Conservation (phyloP, 2,888 invertebrate genomes). For the Meganola albula region DNA sequence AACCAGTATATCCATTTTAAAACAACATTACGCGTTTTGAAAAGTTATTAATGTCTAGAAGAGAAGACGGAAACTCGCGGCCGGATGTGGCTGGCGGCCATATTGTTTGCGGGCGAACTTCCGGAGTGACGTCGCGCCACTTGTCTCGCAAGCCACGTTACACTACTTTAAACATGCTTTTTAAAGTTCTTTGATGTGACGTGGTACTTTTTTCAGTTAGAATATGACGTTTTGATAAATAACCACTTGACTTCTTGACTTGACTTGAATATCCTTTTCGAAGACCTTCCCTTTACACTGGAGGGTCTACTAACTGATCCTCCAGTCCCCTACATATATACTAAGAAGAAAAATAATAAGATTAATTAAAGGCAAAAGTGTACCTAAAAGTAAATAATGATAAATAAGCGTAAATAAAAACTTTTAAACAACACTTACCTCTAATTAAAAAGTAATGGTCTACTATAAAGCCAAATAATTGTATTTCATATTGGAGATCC, state of each 20-base stretch:
- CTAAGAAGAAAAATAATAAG: too few relatives aligned
- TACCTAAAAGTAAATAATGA: too few relatives aligned
- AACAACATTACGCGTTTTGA: slow-evolving; percentile 34
- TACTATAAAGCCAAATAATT: slow-evolving; percentile 48
- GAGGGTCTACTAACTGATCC: too few relatives aligned
- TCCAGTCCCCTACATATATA: too few relatives aligned
- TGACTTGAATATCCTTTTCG: too few relatives aligned
- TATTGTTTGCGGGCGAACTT: slow-evolving; percentile 58
- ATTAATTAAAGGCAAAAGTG: too few relatives aligned
- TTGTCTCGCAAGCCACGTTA: slow-evolving; percentile 39
- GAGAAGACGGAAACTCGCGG: slow-evolving; percentile 40
- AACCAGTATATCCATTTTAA: slow-evolving; percentile 27
- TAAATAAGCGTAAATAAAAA: too few relatives aligned
- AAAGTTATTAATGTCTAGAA: slow-evolving; percentile 34
- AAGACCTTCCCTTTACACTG: too few relatives aligned
- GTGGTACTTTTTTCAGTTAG: too few relatives aligned
- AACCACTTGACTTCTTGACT: too few relatives aligned
- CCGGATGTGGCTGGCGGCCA: slow-evolving; percentile 59
- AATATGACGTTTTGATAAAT: too few relatives aligned
- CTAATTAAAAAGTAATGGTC: slow-evolving; percentile 21
- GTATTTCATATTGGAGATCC: slow-evolving; percentile 51
- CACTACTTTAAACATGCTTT: slow-evolving; percentile 34
- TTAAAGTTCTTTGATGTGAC: slow-evolving; percentile 29
- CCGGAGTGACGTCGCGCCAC: slow-evolving; percentile 44
- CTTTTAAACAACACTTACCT: too few relatives aligned